phyloP scores from a whole-genome alignment of 2,797 vertebrate species.

The Cichlasoma orientale region DNA sequence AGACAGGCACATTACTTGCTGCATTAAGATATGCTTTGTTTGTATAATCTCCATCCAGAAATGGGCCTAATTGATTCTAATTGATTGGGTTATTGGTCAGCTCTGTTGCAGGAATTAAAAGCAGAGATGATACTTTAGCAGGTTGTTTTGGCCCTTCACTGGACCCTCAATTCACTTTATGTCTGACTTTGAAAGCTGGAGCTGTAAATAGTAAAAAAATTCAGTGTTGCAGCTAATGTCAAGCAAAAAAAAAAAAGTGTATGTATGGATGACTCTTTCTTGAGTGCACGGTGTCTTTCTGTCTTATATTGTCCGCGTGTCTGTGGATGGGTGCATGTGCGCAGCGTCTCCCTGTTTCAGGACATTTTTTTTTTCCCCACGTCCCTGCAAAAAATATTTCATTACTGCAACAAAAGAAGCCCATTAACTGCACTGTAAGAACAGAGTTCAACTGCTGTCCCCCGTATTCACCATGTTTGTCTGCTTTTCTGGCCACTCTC shows the following conservation, averaged over 20 bases:
- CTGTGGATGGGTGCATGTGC: constrained; percentile 54
- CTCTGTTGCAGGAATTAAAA: constrained; percentile 74
- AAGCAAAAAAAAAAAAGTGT: constrained; percentile 32
- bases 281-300: constrained; percentile 29
- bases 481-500: constrained; percentile 83
- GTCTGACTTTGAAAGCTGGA: constrained; percentile 38
- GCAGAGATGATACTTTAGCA: constrained; percentile 51
- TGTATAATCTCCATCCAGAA: constrained; percentile 77
- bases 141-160: constrained; percentile 35
- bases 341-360: constrained; percentile 62
- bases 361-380: constrained; percentile 63
- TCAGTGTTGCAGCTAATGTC: constrained; percentile 42
- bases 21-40: constrained; percentile 82
- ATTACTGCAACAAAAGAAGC: constrained; percentile 86
- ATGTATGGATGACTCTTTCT: constrained; percentile 27
- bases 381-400: constrained; percentile 79
- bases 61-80: constrained; percentile 81
- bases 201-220: constrained; percentile 37
- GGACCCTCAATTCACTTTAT: constrained; percentile 24
- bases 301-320: constrained; percentile 41
- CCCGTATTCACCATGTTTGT: constrained; percentile 78
- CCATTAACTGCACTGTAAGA: constrained; percentile 83
- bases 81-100: constrained; percentile 83
- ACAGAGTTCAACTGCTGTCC: constrained; percentile 77
- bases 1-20: constrained; percentile 75